Base-by-base conservation (phyloP, 30 jellyfish, hydroid and myxozoan species). In the Rhopilema esculentum region DNA sequence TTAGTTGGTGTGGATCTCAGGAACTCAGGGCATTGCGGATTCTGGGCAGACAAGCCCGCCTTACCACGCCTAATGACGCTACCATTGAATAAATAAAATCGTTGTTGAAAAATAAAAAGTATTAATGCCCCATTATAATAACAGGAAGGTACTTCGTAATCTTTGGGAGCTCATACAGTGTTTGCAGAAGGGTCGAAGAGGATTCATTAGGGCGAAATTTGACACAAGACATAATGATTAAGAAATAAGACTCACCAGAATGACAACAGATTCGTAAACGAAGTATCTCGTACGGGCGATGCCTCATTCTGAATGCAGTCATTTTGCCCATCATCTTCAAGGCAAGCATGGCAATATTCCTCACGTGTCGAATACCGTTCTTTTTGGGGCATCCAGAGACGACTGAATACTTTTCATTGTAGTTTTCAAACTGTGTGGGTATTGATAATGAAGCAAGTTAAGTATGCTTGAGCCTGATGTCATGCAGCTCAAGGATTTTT, bases 371-470 rank as follows among this genome's bases (percentile, higher is more conserved):
- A 9, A 72, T 79, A 0, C 91, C 96, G 48, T 72, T 81, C 82
- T 61, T 63, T 67, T 82, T 79, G 6, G 98, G 98, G 49, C 94
- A 72, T 0, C 98, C 98, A 53, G 97, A 83, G 24, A 88, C 95
- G 8, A 93, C 82, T 0, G 92, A 71, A 83, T 75, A 88, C 64
- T 83, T 83, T 72, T 93, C 98, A 48, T 97, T 86, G 76, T 84
- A 70, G n/a, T 80, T 82, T 9, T 87, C 94, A 27, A 86, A 24
- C 98, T 92, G 78, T 33, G n/a, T n/a, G n/a, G n/a, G n/a, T n/a
- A n/a, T n/a, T n/a, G n/a, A n/a, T n/a, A n/a, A n/a, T 21, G n/a
- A 26, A 40, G 12, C 57, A 2, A 40, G 57, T 12, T 40, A 12
- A 40, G 57, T 40, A 40, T 40, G 57, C 57, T 40, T 40, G 57